Percentiles rank a stretch among this genome's conserved stretches.
phyloP scores from a whole-genome alignment of 2,113 vertebrate genomes.

The Cyanistes caeruleus region DNA sequence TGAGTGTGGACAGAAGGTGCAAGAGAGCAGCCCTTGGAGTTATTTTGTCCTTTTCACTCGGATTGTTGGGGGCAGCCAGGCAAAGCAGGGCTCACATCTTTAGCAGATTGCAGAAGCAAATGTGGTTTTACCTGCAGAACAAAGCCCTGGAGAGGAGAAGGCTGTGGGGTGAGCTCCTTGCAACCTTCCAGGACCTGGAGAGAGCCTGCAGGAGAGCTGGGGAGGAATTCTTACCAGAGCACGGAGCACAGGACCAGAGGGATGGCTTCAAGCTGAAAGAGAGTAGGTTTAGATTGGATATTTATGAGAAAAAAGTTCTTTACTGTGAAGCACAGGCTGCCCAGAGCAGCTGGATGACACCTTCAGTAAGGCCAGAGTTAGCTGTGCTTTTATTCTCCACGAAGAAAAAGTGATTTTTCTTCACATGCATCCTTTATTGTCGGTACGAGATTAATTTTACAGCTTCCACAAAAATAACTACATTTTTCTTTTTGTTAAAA shows the following conservation, averaged over 20 bases:
- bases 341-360: constrained; percentile 54
- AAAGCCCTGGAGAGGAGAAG: neutral
- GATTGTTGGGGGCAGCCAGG: constrained; percentile 82
- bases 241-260: neutral
- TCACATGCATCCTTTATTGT: neutral
- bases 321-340: too few relatives aligned
- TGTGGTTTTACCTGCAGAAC: neutral
- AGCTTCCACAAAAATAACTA: neutral
- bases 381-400: neutral
- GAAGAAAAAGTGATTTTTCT: neutral
- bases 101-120: constrained; percentile 79
- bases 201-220: neutral
- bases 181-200: neutral
- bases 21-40: neutral
- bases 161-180: neutral
- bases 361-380: constrained; percentile 77
- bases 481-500: neutral
- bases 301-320: neutral
- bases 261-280: neutral
- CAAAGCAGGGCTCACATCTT: constrained; percentile 80
- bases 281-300: neutral
- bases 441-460: neutral
- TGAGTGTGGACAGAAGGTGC: constrained; percentile 74
- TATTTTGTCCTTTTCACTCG: constrained; percentile 67
- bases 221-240: neutral